Evolutionary conservation across 2,888 invertebrate genomes (phyloP), one percentile per base, ranked within the genome.

Genomic region (Athalia rosae): DNA sequence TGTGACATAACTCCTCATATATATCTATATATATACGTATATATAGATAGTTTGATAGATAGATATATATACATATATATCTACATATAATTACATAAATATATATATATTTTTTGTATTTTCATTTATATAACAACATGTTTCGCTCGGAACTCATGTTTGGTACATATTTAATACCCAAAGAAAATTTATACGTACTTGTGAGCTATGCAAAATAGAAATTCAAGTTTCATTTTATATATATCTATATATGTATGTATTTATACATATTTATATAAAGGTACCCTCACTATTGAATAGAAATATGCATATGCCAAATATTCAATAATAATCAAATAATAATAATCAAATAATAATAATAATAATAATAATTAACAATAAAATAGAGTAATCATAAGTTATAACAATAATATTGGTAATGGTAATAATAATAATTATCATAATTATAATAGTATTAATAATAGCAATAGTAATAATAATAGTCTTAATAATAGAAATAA

Each of bases 131-230:
- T 82, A 84, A 85, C 84, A 84, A 85, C 84, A 80, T 81, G 83
- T 81, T 81, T 83, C 71, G 66, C 78, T 83, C 83, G 85, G 83
- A 85, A 84, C 83, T 87, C 86, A 85, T 28, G 28, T 87, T 87
- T 84, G 86, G 82, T 87, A 86, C 87, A 88, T 86, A 87, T 86
- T 84, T 86, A 85, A 82, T 63, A 79, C 58, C 28, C 28, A 28
- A 28, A 28, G 28, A 66, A 62, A 59, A 74, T 59, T 8, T n/a
- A 61, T 50, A 69, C 47, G 86, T 83, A 87, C 84, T 85, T 86
- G 85, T 84, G 87, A 87, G 85, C 87, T 88, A 89, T 87, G 88
- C 88, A 89, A 89, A 89, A 89, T 89, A 89, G 88, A 89, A 88
- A 87, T 85, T 88, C 84, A 85, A 85, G 88, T 85, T 48, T 67